phyloP scores from a whole-genome alignment of 2,888 invertebrate species.

The Polyommatus iphigenia region DNA sequence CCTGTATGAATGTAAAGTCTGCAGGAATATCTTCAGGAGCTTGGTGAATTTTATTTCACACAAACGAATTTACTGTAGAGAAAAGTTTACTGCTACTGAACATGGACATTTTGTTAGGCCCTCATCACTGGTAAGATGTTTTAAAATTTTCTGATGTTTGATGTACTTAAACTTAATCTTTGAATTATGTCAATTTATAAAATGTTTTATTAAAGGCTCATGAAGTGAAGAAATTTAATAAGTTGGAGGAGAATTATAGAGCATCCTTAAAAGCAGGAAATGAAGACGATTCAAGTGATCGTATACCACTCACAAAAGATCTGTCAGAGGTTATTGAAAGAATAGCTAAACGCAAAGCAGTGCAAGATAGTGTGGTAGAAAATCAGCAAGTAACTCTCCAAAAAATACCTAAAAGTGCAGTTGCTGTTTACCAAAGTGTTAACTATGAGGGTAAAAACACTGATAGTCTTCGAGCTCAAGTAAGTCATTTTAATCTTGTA shows the following conservation, averaged over 20 bases:
- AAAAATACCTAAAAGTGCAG: conserved; percentile 79
- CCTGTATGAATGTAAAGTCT: conserved; percentile 93
- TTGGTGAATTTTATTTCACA: conserved; percentile 94
- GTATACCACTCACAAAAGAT: conserved; percentile 74
- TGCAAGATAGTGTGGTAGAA: conserved; percentile 45
- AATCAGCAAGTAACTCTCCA: conserved; percentile 67
- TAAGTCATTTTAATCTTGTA: conserved; percentile 48
- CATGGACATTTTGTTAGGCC: conserved; percentile 71
- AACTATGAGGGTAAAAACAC: conserved; percentile 52
- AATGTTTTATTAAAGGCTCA: conserved; percentile 52
- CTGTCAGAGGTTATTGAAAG: conserved; percentile 79
- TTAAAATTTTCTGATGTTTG: conserved; percentile 8
- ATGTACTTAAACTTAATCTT: neutral
- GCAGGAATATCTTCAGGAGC: conserved; percentile 91
- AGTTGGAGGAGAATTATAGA: conserved; percentile 69
- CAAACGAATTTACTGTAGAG: conserved; percentile 90
- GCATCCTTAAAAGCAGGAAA: conserved; percentile 57
- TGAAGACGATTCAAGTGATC: conserved; percentile 51
- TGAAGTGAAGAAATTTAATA: conserved; percentile 73
- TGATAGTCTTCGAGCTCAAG: conserved; percentile 81
- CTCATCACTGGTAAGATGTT: conserved; percentile 61
- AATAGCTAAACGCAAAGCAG: conserved; percentile 61
- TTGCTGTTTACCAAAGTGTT: conserved; percentile 84
- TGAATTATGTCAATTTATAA: neutral
- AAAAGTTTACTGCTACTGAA: conserved; percentile 72